phyloP scores from a whole-genome alignment of 2,888 invertebrate species.

The Acrobasis consociella region DNA sequence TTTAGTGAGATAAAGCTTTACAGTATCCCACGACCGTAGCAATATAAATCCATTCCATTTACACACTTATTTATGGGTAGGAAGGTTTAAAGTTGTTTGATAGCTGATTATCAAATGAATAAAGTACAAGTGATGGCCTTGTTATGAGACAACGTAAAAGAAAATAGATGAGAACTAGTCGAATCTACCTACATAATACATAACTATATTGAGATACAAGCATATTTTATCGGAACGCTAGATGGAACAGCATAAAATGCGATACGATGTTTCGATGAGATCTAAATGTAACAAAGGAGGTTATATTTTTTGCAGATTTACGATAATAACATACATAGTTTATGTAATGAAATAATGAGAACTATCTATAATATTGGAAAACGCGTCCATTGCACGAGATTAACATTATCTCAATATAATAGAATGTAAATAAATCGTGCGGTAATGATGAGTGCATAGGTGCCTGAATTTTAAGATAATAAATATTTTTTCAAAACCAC shows the following conservation, averaged over 20 bases:
- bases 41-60: constrained; percentile 67
- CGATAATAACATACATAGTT: constrained; percentile 58
- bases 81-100: constrained; percentile 45
- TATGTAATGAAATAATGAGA: constrained; percentile 58
- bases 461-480: constrained; percentile 71
- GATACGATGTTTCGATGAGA: constrained; percentile 57
- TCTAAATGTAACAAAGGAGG: constrained; percentile 63
- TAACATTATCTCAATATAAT: constrained; percentile 54
- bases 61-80: constrained; percentile 46
- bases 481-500: constrained; percentile 70
- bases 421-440: constrained; percentile 55
- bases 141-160: constrained; percentile 57
- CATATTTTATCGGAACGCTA: constrained; percentile 63
- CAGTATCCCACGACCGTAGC: constrained; percentile 55
- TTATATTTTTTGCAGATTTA: constrained; percentile 80
- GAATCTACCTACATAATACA: constrained; percentile 52
- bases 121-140: constrained; percentile 79
- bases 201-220: constrained; percentile 48
- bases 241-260: constrained; percentile 67
- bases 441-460: constrained; percentile 59
- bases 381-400: constrained; percentile 70
- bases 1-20: constrained; percentile 66
- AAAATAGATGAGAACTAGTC: constrained; percentile 55
- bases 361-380: constrained; percentile 50
- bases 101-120: constrained; percentile 55